phyloP scores from a whole-genome alignment of 2,113 vertebrate genomes.

The Myotis lucifugus region DNA sequence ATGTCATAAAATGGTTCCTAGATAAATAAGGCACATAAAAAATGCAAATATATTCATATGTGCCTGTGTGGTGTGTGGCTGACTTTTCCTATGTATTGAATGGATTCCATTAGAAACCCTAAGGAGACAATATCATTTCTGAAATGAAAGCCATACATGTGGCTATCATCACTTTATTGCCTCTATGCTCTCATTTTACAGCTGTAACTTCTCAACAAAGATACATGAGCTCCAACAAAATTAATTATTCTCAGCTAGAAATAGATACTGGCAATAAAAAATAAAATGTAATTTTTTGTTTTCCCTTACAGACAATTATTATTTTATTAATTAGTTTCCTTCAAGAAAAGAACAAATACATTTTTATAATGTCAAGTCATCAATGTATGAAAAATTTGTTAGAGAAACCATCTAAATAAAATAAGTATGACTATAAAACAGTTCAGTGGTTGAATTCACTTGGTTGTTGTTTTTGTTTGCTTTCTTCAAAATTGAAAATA shows the following conservation, averaged over 20 bases:
- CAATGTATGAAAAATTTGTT: not conserved
- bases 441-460: not conserved
- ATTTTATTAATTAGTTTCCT: not conserved
- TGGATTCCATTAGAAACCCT: not conserved
- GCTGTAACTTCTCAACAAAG: not conserved
- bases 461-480: not conserved
- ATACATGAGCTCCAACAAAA: not conserved
- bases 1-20: not conserved
- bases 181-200: not conserved
- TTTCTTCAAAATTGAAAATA: not conserved
- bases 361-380: not conserved
- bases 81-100: not conserved
- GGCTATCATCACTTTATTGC: not conserved
- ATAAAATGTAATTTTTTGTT: not conserved
- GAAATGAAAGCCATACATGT: not conserved
- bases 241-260: not conserved
- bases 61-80: not conserved
- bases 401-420: not conserved
- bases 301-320: not conserved
- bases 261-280: not conserved
- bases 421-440: not conserved
- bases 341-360: not conserved
- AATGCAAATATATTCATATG: not conserved
- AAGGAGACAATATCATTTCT: constrained; percentile 18
- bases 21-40: not conserved